Evolutionary conservation across 2,888 invertebrate species (phyloP), one percentile per base, ranked within the genome.

Genomic region (Agelastica alni): DNA sequence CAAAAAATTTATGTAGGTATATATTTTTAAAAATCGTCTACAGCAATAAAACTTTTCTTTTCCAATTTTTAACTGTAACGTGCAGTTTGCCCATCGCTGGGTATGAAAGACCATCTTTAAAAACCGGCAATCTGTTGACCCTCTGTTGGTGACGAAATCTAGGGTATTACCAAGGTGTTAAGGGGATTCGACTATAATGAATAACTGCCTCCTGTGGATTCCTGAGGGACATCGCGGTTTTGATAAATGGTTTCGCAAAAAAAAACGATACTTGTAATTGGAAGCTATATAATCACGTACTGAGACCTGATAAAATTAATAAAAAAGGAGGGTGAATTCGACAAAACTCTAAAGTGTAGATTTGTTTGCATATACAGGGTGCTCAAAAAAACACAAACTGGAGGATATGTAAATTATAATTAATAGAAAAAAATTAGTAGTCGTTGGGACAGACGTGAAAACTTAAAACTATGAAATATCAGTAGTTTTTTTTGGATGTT

Each of bases 121-220:
- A 54, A 52, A 43, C 45, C 51, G 48, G 58, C 63, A 60, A 65
- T 62, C 64, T 62, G 59, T 58, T 54, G 54, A 51, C 56, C 43
- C 42, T 51, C 54, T 47, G 34, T 43, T 56, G 45, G 54, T 53
- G 53, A 54, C 45, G 48, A 46, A 47, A 51, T 42, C 51, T 28
- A 6, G 28, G 53, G 53, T 53, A 53, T 58, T 57, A 54, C 28
- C 28, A 41, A 45, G 49, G 58, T 42, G 49, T 56, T 61, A 47
- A 42, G 55, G 59, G 61, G 61, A 61, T 62, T 60, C 53, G 43
- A 41, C 48, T 62, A 60, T 58, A 64, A 62, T 62, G 63, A 62
- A 62, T 62, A 59, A 59, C 47, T 43, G 59, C 45, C 53, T 48
- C 30, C 13, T 44, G 52, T 52, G 48, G 45, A 36, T 47, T 51